Conservation (phyloP, 2,797 vertebrate species). For the Melanotaenia nigrans region DNA sequence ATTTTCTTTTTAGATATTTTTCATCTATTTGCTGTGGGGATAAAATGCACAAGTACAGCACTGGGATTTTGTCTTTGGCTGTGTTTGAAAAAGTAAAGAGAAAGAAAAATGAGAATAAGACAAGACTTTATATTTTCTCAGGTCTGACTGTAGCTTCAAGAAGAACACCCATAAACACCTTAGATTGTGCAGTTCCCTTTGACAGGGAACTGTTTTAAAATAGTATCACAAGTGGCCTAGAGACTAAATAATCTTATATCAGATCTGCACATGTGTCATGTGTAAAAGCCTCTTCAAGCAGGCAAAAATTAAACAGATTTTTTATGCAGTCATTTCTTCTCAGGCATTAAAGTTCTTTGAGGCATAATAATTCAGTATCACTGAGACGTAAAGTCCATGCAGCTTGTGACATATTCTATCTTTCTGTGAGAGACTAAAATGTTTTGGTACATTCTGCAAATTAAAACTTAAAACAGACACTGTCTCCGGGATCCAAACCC, state of each 20-base stretch:
- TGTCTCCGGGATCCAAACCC: conserved; percentile 56
- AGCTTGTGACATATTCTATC: conserved; percentile 52
- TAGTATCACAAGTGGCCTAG: conserved; percentile 39
- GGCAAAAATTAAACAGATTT: conserved; percentile 52
- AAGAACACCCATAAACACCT: conserved; percentile 54
- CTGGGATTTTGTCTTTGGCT: conserved; percentile 57
- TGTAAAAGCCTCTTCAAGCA: conserved; percentile 31
- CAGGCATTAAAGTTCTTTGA: conserved; percentile 52
- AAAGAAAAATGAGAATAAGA: conserved; percentile 45
- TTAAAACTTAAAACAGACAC: conserved; percentile 72
- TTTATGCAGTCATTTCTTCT: conserved; percentile 56
- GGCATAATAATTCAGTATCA: conserved; percentile 50
- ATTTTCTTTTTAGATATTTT: conserved; percentile 43
- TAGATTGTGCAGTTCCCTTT: conserved; percentile 50
- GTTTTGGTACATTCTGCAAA: conserved; percentile 62
- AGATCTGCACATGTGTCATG: not conserved
- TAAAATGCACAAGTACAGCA: conserved; percentile 36
- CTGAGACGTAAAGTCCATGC: conserved; percentile 51
- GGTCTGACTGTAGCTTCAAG: conserved; percentile 40
- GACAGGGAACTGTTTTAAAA: conserved; percentile 44
- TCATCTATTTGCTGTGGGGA: conserved; percentile 49
- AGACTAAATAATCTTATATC: conserved; percentile 4
- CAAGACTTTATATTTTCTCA: conserved; percentile 30
- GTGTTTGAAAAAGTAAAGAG: conserved; percentile 27
- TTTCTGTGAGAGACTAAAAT: conserved; percentile 55